A percentile compares a stretch with the other conserved stretches of the same genome.
These are phyloP conservation scores for Epinephelus lanceolatus DNA, from an alignment of 2,113 vertebrate genomes.

Conservation along the genomic window DNA sequence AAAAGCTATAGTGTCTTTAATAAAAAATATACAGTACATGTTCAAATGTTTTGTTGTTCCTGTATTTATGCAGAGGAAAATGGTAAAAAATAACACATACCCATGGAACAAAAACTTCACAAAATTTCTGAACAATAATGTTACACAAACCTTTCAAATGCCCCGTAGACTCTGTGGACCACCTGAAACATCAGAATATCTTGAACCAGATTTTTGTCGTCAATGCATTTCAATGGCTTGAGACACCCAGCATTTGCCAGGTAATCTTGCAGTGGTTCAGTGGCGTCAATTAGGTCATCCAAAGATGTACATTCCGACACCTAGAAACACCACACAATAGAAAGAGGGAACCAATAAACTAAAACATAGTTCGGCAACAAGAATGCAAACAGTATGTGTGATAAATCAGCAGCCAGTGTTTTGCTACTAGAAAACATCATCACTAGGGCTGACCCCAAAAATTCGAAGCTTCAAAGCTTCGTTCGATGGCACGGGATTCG, in stretches of 20 bases:
- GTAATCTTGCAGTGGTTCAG: neutral
- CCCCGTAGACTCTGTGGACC: too few relatives aligned
- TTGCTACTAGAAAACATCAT: neutral
- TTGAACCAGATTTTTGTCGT: neutral
- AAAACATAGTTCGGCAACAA: neutral
- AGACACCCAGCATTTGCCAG: neutral
- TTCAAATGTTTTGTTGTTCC: too few relatives aligned
- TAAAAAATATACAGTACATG: too few relatives aligned
- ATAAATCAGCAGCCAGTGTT: neutral
- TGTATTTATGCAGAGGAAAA: too few relatives aligned
- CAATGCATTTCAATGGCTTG: neutral
- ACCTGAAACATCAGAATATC: too few relatives aligned
- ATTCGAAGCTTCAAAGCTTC: too few relatives aligned
- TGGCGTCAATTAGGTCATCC: neutral
- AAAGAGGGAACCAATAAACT: too few relatives aligned
- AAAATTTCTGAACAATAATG: too few relatives aligned
- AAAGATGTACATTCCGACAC: neutral
- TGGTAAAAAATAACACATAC: too few relatives aligned
- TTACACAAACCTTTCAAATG: too few relatives aligned
- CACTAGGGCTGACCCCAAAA: neutral
- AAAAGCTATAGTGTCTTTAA: too few relatives aligned
- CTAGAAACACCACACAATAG: neutral
- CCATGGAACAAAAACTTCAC: neutral
- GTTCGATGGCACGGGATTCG: too few relatives aligned
- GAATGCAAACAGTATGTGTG: neutral